phyloP scores from a whole-genome alignment of 2,113 vertebrate genomes.

The Ondatra zibethicus region DNA sequence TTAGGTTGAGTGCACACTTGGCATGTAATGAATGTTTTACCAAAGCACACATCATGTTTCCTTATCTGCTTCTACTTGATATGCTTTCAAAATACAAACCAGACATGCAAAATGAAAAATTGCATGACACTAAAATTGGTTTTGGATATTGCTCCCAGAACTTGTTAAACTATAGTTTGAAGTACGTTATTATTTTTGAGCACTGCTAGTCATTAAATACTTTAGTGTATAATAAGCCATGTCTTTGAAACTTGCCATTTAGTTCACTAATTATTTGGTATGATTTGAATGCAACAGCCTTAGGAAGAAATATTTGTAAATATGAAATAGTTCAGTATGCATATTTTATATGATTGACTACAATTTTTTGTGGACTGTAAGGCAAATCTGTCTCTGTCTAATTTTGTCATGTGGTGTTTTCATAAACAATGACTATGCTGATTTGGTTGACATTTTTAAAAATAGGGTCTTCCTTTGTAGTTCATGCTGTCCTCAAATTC shows the following conservation, averaged over 20 bases:
- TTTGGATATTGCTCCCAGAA: constrained; percentile 62
- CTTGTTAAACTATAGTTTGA: constrained; percentile 70
- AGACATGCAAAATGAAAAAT: constrained; percentile 71
- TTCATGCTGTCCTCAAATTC: neutral
- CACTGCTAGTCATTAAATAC: constrained; percentile 79
- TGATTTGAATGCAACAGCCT: constrained; percentile 71
- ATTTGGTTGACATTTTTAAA: constrained; percentile 19
- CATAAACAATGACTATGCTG: constrained; percentile 53
- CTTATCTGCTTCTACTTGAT: constrained; percentile 63
- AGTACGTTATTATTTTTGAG: constrained; percentile 76
- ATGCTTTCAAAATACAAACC: constrained; percentile 66
- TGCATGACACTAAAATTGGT: constrained; percentile 75
- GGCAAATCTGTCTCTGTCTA: constrained; percentile 39
- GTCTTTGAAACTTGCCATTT: constrained; percentile 80
- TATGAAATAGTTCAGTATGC: constrained; percentile 72
- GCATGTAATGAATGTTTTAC: constrained; percentile 53
- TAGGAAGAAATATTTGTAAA: constrained; percentile 79
- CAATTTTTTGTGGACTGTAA: constrained; percentile 53
- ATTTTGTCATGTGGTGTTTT: constrained; percentile 62
- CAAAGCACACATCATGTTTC: constrained; percentile 19
- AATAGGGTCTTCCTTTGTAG: neutral
- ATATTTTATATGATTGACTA: constrained; percentile 68
- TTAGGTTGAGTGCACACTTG: constrained; percentile 58
- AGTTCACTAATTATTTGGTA: constrained; percentile 79
- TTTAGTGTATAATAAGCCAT: constrained; percentile 68